Conservation (phyloP, 2,113 vertebrate species). For the Lepus europaeus region DNA sequence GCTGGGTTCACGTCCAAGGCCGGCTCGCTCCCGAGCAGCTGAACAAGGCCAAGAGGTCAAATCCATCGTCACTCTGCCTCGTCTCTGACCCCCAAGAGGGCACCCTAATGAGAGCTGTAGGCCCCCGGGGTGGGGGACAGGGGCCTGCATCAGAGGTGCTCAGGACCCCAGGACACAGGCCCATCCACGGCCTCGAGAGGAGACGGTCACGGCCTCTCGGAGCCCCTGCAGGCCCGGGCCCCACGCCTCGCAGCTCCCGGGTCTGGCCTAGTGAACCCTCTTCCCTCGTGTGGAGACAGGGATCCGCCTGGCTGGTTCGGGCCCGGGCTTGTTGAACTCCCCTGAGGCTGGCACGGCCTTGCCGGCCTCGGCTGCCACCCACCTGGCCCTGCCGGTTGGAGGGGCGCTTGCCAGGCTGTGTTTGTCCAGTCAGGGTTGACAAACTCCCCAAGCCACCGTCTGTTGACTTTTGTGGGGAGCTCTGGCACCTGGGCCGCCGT, state of each 20-base stretch:
- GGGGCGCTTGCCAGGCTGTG: slow-evolving; percentile 66
- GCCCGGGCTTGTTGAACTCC: slow-evolving; percentile 68
- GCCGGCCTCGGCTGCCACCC: slow-evolving; percentile 3
- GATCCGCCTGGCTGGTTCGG: slow-evolving; percentile 66
- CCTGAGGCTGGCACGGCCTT: slow-evolving; percentile 52
- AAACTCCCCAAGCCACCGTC: slow-evolving; percentile 62
- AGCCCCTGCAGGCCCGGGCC: background rate
- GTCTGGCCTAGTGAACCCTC: background rate
- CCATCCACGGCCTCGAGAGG: background rate
- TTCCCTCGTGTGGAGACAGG: slow-evolving; percentile 46
- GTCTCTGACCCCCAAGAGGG: background rate
- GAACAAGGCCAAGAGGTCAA: background rate
- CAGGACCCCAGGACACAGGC: too few species aligned
- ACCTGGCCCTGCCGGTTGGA: background rate
- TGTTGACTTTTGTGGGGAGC: slow-evolving; percentile 69
- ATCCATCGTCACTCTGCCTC: background rate
- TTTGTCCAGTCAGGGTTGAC: slow-evolving; percentile 78
- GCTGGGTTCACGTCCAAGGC: background rate
- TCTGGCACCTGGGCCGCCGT: slow-evolving; percentile 3
- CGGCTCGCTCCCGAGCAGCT: rapidly evolving
- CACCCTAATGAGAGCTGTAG: background rate
- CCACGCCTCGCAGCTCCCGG: rapidly evolving
- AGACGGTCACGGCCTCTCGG: background rate
- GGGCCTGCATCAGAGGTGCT: background rate
- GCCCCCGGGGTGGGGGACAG: background rate